Base-by-base conservation (phyloP, 2,113 vertebrate genomes). In the Cyprinodon variegatus region DNA sequence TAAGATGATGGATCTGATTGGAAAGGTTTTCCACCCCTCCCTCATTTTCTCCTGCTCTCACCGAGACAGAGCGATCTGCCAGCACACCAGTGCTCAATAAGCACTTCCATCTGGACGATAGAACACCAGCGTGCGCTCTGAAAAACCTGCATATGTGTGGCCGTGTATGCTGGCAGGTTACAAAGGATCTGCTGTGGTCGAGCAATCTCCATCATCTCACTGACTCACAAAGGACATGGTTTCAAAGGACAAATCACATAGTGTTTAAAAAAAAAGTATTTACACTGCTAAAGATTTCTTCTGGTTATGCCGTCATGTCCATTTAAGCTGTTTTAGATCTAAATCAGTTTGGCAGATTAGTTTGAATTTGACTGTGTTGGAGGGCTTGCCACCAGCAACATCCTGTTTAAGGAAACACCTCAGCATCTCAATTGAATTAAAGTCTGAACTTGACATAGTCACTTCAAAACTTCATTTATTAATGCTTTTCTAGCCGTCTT, bases 71-170 rank as follows among this genome's bases (percentile, higher is more conserved):
- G 86, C 78, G 74, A 83, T 86, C 79, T 79, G 91, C 89, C 91
- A 92, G 89, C 82, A 88, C 86, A 89, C 88, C 77, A 84, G 86
- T 79, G 69, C 89, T 89, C 86, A 83, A 86, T 92, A 93, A 93
- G 85, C 84, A 83, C 79, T 91, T 91, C 91, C 91, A 92, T 91
- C 87, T 91, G 93, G 90, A 86, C 71, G 36, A 83, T 83, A 85
- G 66, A 76, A 60, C 57, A 79, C 81, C 69, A 77, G 50, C 70
- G 61, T 11, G 40, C 41, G 66, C 66, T 39, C 45, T 13, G 7
- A 14, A 22, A 29, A 78, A 75, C 77, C 48, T 22, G 71, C 63
- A 4, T 61, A 65, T 74, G 70, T 70, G 81, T 68, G 73, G 72
- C 70, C 72, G 70, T 1, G 48, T 82, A 85, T 74, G 81, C 80